phyloP scores from a whole-genome alignment of 2,113 vertebrate genomes.

The Emydocephalus ijimae region DNA sequence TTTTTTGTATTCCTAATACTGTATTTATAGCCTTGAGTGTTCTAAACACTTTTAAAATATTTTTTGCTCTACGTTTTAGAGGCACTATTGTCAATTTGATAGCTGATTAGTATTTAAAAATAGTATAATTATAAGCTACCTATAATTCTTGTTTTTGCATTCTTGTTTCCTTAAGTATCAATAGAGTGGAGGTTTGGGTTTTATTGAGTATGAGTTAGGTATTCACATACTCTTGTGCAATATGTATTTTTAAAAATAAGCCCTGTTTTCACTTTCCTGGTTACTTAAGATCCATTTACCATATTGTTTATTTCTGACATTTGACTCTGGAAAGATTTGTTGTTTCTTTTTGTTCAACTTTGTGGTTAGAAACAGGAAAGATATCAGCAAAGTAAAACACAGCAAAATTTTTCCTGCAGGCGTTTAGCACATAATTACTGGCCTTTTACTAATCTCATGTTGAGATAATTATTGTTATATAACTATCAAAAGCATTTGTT shows the following conservation, averaged over 20 bases:
- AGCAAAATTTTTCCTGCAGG: slow-evolving; percentile 21
- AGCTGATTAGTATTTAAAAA: neutral
- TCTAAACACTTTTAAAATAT: neutral
- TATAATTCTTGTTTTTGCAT: neutral
- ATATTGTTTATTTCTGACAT: neutral
- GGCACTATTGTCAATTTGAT: neutral
- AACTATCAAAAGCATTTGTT: slow-evolving; percentile 28
- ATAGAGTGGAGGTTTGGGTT: neutral
- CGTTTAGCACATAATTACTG: neutral
- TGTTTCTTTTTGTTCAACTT: slow-evolving; percentile 30
- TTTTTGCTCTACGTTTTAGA: neutral
- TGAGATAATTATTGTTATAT: slow-evolving; percentile 12
- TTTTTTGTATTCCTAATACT: neutral
- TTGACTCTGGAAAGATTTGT: neutral
- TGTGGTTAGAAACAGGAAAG: slow-evolving; percentile 8
- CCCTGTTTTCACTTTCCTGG: neutral
- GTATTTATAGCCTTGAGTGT: neutral
- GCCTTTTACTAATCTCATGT: slow-evolving; percentile 23
- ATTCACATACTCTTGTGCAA: neutral
- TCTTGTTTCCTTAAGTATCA: neutral
- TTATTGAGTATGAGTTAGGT: neutral
- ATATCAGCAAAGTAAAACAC: slow-evolving; percentile 34
- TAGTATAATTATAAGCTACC: neutral
- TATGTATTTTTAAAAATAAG: neutral
- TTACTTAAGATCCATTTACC: neutral